Base-by-base conservation (phyloP, 1,140 invertebrate genomes). In the Drosophila leontia region DNA sequence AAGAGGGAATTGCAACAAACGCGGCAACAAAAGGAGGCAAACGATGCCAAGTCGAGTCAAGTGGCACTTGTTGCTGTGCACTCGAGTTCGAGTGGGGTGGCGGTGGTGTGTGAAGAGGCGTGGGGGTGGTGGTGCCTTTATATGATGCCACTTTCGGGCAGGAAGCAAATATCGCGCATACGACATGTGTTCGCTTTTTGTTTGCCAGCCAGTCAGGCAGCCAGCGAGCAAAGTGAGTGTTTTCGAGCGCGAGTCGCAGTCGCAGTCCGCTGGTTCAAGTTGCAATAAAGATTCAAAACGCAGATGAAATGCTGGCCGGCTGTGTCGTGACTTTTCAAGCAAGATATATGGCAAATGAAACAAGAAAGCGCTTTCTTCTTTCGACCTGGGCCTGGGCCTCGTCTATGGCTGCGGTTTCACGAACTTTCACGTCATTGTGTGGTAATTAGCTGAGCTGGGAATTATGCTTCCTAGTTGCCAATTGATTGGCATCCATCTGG, bases 401-500 rank as follows among this genome's bases (percentile, higher is more conserved):
- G 70, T 57, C 72, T 59, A 32, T 57, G 55, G n/a, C 69, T 72
- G 70, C 70, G 70, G 70, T 74, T 74, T 74, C 70, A 72, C 75
- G 75, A 79, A 79, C 76, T 79, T 79, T 79, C 76, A 79, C 76
- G 76, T 79, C 76, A 79, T 79, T 79, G 84, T 88, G 84, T 88
- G 84, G 84, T 88, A 88, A 88, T 88, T 88, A 88, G 84, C 80
- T 84, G 61, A 60, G 83, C 72, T 90, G 84, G 81, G 81, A 88
- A 88, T 88, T 90, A 90, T 90, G 84, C 84, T 88, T 88, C 84
- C 84, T 88, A 90, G 84, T 88, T 83, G 71, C 80, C 83, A 87
- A 88, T 87, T 87, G 83, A 87, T 87, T 88, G 83, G 84, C 83
- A 88, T 87, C 81, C 83, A 87, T 84, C 84, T 87, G 83, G 84